These are phyloP conservation scores for Trichechus manatus DNA, from an alignment of 2,113 vertebrate species.

Conservation along the genomic window DNA sequence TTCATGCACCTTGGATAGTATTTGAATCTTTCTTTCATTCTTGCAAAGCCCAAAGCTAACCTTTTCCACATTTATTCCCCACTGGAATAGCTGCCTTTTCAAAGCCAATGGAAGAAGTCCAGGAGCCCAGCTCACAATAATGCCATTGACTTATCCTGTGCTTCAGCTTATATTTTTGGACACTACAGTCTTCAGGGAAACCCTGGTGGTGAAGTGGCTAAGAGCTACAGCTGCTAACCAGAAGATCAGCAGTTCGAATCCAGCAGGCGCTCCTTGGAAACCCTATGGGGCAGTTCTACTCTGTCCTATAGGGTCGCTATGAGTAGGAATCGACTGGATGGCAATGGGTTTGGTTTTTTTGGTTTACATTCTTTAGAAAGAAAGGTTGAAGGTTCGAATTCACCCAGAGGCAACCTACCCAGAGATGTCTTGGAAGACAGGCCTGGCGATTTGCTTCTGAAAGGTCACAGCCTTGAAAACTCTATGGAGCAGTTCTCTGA, in stretches of 20 bases:
- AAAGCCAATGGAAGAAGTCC: slow-evolving; percentile 52
- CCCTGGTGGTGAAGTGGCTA: no score
- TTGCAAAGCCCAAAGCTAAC: slow-evolving; percentile 46
- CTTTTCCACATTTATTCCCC: not conserved
- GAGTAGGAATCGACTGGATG: no score
- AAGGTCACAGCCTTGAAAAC: no score
- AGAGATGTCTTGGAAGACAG: not conserved
- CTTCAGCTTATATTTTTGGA: not conserved
- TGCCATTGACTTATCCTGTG: not conserved
- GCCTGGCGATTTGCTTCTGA: no score
- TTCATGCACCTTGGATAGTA: not conserved
- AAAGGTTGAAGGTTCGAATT: not conserved
- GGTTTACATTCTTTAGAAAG: no score
- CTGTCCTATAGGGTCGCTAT: no score
- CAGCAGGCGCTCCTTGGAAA: no score
- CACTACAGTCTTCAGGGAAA: not conserved
- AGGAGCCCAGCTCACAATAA: not conserved
- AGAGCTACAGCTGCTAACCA: no score
- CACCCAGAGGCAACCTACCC: not conserved
- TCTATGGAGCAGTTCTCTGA: no score
- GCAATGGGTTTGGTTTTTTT: no score
- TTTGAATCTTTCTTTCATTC: slow-evolving; percentile 55
- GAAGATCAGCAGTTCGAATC: no score
- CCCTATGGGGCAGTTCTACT: no score
- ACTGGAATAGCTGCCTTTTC: slow-evolving; percentile 30